Percentiles rank a stretch among this genome's conserved stretches.
Conservation (phyloP, 1,140 invertebrate genomes). For the Phortica variegata region DNA sequence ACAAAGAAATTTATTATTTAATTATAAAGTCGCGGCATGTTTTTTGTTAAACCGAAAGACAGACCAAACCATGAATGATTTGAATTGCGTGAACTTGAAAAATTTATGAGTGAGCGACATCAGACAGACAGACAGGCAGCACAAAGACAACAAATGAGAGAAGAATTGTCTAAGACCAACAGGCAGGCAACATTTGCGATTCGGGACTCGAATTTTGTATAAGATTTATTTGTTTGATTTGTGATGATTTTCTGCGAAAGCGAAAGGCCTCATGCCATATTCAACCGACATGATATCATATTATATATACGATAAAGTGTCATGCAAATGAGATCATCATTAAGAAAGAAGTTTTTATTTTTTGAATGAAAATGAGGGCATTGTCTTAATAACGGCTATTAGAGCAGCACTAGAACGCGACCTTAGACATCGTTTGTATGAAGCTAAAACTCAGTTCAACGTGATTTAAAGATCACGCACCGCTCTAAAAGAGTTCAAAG, state of each 20-base stretch:
- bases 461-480: conserved; percentile 3
- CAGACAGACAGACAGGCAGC: too few species aligned
- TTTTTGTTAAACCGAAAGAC: too few species aligned
- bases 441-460: conserved; percentile 1
- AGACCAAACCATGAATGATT: too few species aligned
- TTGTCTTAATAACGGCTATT: too few species aligned
- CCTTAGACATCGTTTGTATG: conserved; percentile 21
- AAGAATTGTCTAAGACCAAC: too few species aligned
- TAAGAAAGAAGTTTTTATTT: too few species aligned
- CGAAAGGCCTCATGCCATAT: conserved; percentile 31
- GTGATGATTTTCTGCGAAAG: conserved; percentile 38
- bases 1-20: conserved; percentile 35
- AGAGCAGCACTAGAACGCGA: background rate
- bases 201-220: conserved; percentile 2
- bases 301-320: conserved; percentile 8
- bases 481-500: conserved; percentile 10
- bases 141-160: too few species aligned
- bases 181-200: too few species aligned
- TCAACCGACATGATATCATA: conserved; percentile 50
- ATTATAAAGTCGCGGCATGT: conserved; percentile 44
- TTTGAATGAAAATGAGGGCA: too few species aligned
- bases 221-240: conserved; percentile 29
- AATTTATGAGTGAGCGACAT: too few species aligned
- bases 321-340: background rate
- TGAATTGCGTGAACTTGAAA: too few species aligned